Evolutionary conservation across 2,888 invertebrate genomes (phyloP), one percentile per base, ranked within the genome.

Genomic region (Liodrosophila aerea): DNA sequence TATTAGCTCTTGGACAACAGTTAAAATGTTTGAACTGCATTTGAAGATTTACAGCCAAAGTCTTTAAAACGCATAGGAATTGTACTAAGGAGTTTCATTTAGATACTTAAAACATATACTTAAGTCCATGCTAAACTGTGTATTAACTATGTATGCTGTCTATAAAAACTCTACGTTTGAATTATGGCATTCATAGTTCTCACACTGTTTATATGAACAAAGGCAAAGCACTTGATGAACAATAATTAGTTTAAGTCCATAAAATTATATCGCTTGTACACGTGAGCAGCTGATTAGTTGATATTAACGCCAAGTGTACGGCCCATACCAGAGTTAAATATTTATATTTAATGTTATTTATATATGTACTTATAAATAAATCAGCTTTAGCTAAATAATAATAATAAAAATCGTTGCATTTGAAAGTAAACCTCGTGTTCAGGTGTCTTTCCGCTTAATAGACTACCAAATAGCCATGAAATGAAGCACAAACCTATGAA

Each of bases 261-360:
- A 2, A 22, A 22, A 22, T 22, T 22, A 22, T n/a, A n/a, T n/a
- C n/a, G n/a, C n/a, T 22, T 22, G 5, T 22, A 22, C 5, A 22
- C 5, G 5, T 22, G 22, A 22, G 2, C 22, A 22, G 22, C 5
- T 22, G 22, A 15, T 5, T 9, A 37, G 1, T 34, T 12, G 11
- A 7, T 34, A 34, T 37, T 7, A 7, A 7, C 22, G 22, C 22
- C 16, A 39, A 62, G 45, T 46, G 29, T n/a, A n/a, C n/a, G n/a
- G n/a, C n/a, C n/a, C n/a, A n/a, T n/a, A 44, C 63, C 46, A 74
- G 71, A 51, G 56, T 62, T 60, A 57, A 44, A 41, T 29, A 52
- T 16, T 43, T 33, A 29, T 18, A 40, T 33, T 41, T 29, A 34
- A 56, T 47, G n/a, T 9, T 53, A 50, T 33, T 8, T 58, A 18